phyloP scores from a whole-genome alignment of 2,797 vertebrate genomes.

The Acomys russatus region DNA sequence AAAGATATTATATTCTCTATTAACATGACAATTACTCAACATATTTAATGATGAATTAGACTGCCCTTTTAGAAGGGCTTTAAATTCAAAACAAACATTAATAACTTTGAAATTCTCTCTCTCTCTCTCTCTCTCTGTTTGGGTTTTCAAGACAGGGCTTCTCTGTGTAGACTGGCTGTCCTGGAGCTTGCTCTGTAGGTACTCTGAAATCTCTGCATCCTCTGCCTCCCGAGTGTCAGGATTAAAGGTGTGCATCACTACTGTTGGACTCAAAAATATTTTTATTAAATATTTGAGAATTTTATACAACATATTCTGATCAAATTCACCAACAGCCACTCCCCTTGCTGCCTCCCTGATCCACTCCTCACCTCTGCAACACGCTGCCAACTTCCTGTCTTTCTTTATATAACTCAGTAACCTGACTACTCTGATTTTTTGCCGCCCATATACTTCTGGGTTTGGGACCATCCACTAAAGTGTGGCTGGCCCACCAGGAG shows the following conservation, averaged over 20 bases:
- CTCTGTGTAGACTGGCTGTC: too few species aligned
- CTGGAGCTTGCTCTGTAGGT: too few species aligned
- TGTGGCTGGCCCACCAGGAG: background rate
- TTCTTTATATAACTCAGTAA: background rate
- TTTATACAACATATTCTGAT: background rate
- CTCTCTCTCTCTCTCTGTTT: too few species aligned
- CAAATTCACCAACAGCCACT: background rate
- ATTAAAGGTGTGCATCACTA: too few species aligned
- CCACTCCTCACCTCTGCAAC: background rate
- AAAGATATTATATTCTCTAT: conserved; percentile 47
- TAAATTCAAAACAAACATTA: conserved; percentile 23
- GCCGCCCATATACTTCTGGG: background rate
- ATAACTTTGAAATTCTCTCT: background rate
- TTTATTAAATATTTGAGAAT: background rate
- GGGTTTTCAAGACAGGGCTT: too few species aligned
- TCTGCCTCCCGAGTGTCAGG: too few species aligned
- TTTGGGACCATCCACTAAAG: background rate
- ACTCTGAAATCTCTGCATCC: too few species aligned
- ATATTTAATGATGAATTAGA: background rate
- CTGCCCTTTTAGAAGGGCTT: background rate
- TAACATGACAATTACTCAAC: conserved; percentile 34
- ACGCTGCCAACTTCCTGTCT: background rate
- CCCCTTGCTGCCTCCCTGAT: background rate
- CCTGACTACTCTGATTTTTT: background rate
- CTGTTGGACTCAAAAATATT: background rate